Percentiles rank a stretch among this genome's conserved stretches.
Conservation (phyloP, 2,888 invertebrate genomes). For the Lordiphosa fenestrarum region DNA sequence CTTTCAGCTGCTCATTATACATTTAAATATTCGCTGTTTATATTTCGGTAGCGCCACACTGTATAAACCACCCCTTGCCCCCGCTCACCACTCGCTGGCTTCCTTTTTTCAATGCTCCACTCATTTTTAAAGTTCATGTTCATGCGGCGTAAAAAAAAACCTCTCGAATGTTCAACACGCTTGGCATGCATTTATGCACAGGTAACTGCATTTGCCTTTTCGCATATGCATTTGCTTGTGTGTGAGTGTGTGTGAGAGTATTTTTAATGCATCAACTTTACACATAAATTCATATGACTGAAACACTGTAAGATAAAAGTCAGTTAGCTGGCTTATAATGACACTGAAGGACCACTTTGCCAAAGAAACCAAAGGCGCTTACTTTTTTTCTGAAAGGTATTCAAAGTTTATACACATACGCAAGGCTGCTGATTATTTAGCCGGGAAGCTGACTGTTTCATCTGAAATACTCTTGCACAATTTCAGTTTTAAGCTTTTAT, state of each 20-base stretch:
- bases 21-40: conserved; percentile 71
- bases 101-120: conserved; percentile 14
- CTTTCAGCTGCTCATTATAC: conserved; percentile 74
- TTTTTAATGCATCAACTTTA: conserved; percentile 11
- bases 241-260: neutral
- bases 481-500: no score
- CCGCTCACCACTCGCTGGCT: neutral
- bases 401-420: neutral
- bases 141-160: conserved; percentile 23
- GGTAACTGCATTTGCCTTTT: conserved; percentile 24
- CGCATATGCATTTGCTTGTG: conserved; percentile 12
- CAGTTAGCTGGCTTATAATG: conserved; percentile 13
- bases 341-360: neutral
- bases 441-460: no score
- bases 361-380: neutral
- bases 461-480: no score
- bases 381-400: neutral
- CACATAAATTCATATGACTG: conserved; percentile 29
- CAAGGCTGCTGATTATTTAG: no score
- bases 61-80: conserved; percentile 11
- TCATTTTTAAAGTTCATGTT: conserved; percentile 43
- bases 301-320: conserved; percentile 8
- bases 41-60: conserved; percentile 37
- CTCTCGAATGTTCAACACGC: conserved; percentile 25
- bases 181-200: conserved; percentile 37